Percentiles rank a stretch among this genome's conserved stretches.
These are phyloP conservation scores for Ptiloglossa arizonensis DNA, from an alignment of 1,140 invertebrate genomes.

Conservation along the genomic window DNA sequence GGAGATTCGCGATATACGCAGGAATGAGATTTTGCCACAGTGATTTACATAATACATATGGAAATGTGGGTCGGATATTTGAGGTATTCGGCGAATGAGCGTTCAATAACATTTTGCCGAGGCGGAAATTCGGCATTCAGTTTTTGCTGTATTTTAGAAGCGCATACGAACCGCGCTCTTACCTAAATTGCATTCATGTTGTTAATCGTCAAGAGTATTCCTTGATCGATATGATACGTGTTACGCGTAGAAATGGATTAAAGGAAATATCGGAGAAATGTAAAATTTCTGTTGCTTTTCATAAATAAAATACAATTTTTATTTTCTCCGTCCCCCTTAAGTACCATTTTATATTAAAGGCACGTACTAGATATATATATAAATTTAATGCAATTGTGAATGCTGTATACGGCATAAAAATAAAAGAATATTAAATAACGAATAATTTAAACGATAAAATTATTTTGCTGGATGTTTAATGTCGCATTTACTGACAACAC, in stretches of 20 bases:
- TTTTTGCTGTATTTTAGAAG: conserved; percentile 1
- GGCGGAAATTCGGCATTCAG: neutral
- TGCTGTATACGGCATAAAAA: too few species aligned
- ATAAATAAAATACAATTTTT: neutral
- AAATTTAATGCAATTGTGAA: too few species aligned
- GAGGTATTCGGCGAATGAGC: neutral
- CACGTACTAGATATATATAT: too few species aligned
- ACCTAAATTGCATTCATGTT: neutral
- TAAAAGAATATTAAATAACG: too few species aligned
- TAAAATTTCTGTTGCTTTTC: neutral
- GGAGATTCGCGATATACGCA: neutral
- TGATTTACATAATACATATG: conserved; percentile 15
- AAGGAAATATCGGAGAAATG: neutral
- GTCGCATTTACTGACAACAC: too few species aligned
- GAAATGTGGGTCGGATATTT: conserved; percentile 7
- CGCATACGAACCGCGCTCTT: neutral
- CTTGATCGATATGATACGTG: neutral
- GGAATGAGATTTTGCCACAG: neutral
- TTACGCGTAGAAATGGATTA: neutral
- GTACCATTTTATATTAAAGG: too few species aligned
- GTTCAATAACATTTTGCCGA: conserved; percentile 12
- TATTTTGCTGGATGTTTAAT: too few species aligned
- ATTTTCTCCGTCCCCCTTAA: too few species aligned
- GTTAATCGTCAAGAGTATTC: conserved; percentile 2
- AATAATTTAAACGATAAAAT: too few species aligned